Percentiles rank a stretch among this genome's conserved stretches.
Evolutionary conservation across 2,797 vertebrate genomes (phyloP).

Genomic region (Erethizon dorsatum): DNA sequence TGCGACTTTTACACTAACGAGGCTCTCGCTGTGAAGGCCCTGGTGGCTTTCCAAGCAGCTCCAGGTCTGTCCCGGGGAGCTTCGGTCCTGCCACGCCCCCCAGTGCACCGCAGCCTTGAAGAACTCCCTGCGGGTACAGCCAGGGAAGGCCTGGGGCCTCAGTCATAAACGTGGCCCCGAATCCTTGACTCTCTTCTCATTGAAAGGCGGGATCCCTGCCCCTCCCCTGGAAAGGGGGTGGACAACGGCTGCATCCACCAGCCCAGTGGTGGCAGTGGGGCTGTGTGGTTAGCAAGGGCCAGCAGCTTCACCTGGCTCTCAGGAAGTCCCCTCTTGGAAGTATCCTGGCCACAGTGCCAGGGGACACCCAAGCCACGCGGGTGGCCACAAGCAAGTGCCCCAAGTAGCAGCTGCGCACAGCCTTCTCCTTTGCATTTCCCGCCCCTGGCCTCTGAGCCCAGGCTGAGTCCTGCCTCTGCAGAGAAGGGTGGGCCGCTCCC

Average conservation of each 20-base stretch:
- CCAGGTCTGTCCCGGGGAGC: too few relatives aligned
- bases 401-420: accelerated
- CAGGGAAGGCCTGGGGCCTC: too few relatives aligned
- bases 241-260: background rate
- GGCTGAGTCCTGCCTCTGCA: background rate
- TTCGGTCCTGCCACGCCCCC: too few relatives aligned
- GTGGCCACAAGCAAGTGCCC: accelerated
- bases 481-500: background rate
- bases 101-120: background rate
- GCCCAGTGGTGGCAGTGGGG: background rate
- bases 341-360: background rate
- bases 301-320: background rate
- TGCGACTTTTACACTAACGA: background rate
- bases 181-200: background rate
- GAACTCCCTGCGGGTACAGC: background rate
- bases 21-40: background rate
- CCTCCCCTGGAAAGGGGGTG: too few relatives aligned
- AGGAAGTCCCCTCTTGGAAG: background rate
- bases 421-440: background rate
- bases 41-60: accelerated
- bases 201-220: background rate
- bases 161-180: accelerated
- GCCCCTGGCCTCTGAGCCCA: accelerated
- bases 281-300: background rate
- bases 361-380: background rate